Evolutionary conservation across 2,888 invertebrate species (phyloP).

Genomic region (Brassicogethes aeneus): DNA sequence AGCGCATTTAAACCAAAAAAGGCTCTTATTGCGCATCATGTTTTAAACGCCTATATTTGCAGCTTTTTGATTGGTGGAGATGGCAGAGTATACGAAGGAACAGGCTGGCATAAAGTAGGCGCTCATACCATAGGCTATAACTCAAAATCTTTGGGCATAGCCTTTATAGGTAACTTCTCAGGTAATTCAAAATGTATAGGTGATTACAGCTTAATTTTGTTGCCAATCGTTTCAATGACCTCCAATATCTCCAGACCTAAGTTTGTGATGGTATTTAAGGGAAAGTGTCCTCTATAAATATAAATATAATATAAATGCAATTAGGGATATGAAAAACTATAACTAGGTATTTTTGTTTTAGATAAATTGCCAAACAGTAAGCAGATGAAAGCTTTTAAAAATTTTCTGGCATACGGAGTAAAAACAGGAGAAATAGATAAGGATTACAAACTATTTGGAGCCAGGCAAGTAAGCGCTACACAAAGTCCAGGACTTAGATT

Average conservation of each 20-base stretch:
- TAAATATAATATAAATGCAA: background rate
- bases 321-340: background rate
- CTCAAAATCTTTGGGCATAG: conserved; percentile 45
- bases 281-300: too few relatives aligned
- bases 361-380: conserved; percentile 39
- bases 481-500: conserved; percentile 47
- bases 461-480: conserved; percentile 45
- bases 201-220: conserved; percentile 10
- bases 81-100: conserved; percentile 52
- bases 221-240: too few relatives aligned
- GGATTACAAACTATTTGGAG: conserved; percentile 47
- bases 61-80: conserved; percentile 54
- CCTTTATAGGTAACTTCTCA: conserved; percentile 49
- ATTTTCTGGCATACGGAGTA: conserved; percentile 45
- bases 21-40: background rate
- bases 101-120: conserved; percentile 49
- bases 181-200: too few relatives aligned
- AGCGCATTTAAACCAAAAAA: conserved; percentile 7
- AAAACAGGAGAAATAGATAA: conserved; percentile 38
- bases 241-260: too few relatives aligned
- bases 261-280: too few relatives aligned
- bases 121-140: conserved; percentile 50
- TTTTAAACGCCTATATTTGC: conserved; percentile 14
- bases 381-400: conserved; percentile 42
- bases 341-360: conserved; percentile 18